Conservation (phyloP, 2,113 vertebrate genomes). For the Triplophysa rosa region DNA sequence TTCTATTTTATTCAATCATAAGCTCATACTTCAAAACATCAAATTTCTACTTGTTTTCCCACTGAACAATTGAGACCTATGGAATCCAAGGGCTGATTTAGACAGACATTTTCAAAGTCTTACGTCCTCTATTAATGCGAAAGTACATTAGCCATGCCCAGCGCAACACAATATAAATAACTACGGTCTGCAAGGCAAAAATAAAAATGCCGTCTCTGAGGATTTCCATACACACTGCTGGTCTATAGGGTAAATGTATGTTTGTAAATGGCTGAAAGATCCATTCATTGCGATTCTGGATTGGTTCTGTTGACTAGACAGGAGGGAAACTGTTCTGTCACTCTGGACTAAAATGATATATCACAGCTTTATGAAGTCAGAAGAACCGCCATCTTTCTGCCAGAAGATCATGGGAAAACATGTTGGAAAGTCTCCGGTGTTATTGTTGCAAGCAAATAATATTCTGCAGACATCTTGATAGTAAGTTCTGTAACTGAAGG, state of each 20-base stretch:
- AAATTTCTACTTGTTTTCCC: not conserved
- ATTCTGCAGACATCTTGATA: not conserved
- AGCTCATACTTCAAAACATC: not conserved
- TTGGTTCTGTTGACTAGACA: not conserved
- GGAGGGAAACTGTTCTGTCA: slow-evolving; percentile 16
- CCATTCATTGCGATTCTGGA: slow-evolving; percentile 30
- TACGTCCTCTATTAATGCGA: not conserved
- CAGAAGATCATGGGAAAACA: slow-evolving; percentile 29
- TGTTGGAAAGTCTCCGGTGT: not conserved
- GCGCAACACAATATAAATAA: not conserved
- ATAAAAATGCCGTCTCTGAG: not conserved
- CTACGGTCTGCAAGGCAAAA: not conserved
- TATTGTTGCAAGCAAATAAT: slow-evolving; percentile 14
- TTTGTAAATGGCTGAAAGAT: not conserved
- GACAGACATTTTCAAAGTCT: not conserved
- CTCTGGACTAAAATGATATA: slow-evolving; percentile 28
- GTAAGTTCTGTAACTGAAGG: not conserved
- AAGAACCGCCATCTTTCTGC: slow-evolving; percentile 23
- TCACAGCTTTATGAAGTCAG: slow-evolving; percentile 37
- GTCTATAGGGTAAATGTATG: not conserved
- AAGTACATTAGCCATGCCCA: not conserved
- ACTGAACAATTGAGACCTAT: not conserved
- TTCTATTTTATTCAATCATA: no score
- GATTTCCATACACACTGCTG: not conserved
- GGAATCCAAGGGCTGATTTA: not conserved